Conservation (phyloP, 2,888 invertebrate genomes). For the Camponotus fellah region DNA sequence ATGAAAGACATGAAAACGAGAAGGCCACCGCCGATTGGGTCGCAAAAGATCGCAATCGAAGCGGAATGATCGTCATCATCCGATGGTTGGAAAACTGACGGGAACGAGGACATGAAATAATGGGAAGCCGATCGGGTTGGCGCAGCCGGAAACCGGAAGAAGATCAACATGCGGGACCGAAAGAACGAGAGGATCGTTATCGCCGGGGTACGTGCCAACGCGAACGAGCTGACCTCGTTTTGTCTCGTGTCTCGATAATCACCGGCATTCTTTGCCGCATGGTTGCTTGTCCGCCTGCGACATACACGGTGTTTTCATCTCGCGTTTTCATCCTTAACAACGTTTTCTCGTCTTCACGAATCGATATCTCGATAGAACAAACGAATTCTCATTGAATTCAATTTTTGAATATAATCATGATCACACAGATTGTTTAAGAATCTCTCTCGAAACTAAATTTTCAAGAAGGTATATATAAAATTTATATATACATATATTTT, state of each 20-base stretch:
- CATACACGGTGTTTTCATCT: conserved; percentile 19
- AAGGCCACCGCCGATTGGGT: neutral
- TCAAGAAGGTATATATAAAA: neutral
- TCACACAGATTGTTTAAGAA: conserved; percentile 41
- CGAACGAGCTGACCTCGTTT: conserved; percentile 62
- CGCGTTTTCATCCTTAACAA: neutral
- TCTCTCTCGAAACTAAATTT: neutral
- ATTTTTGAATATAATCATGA: conserved; percentile 13
- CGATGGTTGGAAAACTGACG: conserved; percentile 21
- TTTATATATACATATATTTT: too few species aligned
- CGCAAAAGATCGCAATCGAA: conserved; percentile 34
- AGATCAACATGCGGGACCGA: conserved; percentile 55
- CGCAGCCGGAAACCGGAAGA: conserved; percentile 66
- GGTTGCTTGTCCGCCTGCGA: neutral
- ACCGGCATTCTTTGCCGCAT: conserved; percentile 35
- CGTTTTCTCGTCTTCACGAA: neutral
- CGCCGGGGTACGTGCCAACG: conserved; percentile 66
- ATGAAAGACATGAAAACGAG: conserved; percentile 9
- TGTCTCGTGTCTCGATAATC: conserved; percentile 56
- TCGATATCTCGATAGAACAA: conserved; percentile 1
- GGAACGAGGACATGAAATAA: conserved; percentile 46
- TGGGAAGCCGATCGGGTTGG: conserved; percentile 34
- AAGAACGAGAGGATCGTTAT: conserved; percentile 67
- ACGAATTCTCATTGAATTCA: conserved; percentile 2
- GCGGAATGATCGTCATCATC: conserved; percentile 1